Evolutionary conservation across 2,797 vertebrate species (phyloP).

Genomic region (Macroramphosus scolopax): DNA sequence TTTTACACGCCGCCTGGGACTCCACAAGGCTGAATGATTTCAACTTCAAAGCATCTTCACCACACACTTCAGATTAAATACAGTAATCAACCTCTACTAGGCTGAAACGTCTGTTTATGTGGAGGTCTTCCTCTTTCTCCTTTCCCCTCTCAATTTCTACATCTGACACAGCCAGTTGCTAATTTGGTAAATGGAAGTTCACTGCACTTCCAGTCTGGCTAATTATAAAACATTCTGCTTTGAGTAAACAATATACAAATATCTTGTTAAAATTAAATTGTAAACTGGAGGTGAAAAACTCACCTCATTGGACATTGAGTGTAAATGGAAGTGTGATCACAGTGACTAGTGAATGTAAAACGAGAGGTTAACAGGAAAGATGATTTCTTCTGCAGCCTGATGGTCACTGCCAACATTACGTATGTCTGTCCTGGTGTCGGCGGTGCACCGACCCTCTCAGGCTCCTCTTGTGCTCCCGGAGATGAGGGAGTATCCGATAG

Average conservation of each 20-base stretch:
- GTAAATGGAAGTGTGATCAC: too few relatives aligned
- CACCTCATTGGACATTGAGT: too few relatives aligned
- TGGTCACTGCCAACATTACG: conserved; percentile 14
- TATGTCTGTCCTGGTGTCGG: conserved; percentile 20
- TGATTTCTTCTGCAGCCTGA: too few relatives aligned
- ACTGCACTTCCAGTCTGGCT: conserved; percentile 3
- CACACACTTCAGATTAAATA: conserved; percentile 18
- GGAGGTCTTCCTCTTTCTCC: neutral
- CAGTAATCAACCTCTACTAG: conserved; percentile 14
- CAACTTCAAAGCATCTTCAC: conserved; percentile 27
- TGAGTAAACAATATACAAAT: conserved; percentile 4
- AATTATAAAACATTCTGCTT: neutral
- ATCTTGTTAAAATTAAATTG: neutral
- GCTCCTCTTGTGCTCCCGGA: conserved; percentile 32
- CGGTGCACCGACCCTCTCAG: neutral
- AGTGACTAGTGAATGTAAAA: too few relatives aligned
- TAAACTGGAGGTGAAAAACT: conserved; percentile 13
- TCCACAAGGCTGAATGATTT: too few relatives aligned
- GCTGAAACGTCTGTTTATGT: conserved; percentile 12
- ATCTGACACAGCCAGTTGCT: conserved; percentile 5
- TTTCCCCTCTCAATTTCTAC: conserved; percentile 7
- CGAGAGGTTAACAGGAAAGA: too few relatives aligned
- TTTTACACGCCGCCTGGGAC: conserved; percentile 16
- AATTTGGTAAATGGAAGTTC: conserved; percentile 13
- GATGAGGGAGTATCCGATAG: conserved; percentile 44